A percentile compares a stretch with the other conserved stretches of the same genome.
These are phyloP conservation scores for Semnopithecus entellus DNA, from an alignment of 2,113 vertebrate species.

Conservation along the genomic window DNA sequence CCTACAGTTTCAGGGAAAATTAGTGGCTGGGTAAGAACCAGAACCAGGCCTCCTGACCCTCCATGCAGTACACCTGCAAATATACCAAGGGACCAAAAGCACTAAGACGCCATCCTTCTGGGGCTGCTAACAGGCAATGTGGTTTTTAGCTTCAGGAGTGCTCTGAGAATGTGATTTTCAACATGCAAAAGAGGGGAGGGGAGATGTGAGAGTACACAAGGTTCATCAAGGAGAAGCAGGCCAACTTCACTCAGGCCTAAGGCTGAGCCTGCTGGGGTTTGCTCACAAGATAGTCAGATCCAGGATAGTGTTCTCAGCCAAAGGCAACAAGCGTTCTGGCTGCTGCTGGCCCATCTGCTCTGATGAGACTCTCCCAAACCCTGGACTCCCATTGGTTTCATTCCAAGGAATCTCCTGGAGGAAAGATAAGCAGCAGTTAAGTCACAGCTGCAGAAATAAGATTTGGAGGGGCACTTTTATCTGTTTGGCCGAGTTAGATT, in stretches of 20 bases:
- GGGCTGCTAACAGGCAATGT: neutral
- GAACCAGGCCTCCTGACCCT: neutral
- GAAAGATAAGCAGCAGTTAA: constrained; percentile 64
- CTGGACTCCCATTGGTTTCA: constrained; percentile 69
- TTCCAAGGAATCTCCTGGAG: constrained; percentile 71
- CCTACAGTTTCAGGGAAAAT: neutral
- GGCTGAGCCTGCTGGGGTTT: constrained; percentile 47
- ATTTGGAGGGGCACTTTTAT: neutral
- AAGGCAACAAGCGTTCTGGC: constrained; percentile 73
- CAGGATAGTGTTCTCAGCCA: constrained; percentile 53
- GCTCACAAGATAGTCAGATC: constrained; percentile 16
- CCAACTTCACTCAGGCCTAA: neutral
- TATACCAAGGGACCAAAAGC: neutral
- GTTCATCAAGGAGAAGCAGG: constrained; percentile 15
- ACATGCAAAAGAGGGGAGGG: neutral
- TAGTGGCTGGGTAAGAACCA: neutral
- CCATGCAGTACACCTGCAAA: neutral
- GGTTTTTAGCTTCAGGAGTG: neutral
- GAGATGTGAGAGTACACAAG: neutral
- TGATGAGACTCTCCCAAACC: constrained; percentile 63
- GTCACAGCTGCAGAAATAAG: constrained; percentile 74
- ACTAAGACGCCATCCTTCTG: neutral
- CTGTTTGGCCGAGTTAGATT: neutral
- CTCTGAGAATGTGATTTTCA: neutral
- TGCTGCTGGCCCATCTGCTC: constrained; percentile 63